Percentiles rank a stretch among this genome's conserved stretches.
phyloP scores from a whole-genome alignment of 2,888 invertebrate species.

The Diloba caeruleocephala region DNA sequence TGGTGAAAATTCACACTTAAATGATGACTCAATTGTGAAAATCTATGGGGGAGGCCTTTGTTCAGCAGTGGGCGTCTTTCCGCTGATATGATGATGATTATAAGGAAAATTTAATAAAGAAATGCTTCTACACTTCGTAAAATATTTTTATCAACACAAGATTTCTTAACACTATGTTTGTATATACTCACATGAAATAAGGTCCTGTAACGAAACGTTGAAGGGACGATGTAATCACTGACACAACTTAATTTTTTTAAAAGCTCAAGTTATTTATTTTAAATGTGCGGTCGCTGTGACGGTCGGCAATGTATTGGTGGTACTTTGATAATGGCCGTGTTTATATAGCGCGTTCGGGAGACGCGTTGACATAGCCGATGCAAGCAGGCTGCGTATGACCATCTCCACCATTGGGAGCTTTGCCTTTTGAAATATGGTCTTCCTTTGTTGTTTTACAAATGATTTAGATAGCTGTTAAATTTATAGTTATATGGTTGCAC shows the following conservation, averaged over 20 bases:
- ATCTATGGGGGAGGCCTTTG: too few relatives aligned
- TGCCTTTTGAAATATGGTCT: conserved; percentile 51
- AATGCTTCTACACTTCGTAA: conserved; percentile 18
- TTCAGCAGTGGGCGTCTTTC: too few relatives aligned
- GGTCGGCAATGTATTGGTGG: conserved; percentile 84
- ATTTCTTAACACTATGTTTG: conserved; percentile 26
- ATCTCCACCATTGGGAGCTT: conserved; percentile 65
- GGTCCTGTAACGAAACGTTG: conserved; percentile 72
- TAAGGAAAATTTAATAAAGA: not conserved
- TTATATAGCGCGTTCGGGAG: conserved; percentile 78
- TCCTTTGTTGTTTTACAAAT: conserved; percentile 42
- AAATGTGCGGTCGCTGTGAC: conserved; percentile 80
- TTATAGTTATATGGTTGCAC: not conserved
- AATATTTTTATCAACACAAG: conserved; percentile 17
- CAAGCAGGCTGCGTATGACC: conserved; percentile 70
- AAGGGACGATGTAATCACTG: conserved; percentile 71
- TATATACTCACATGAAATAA: conserved; percentile 78
- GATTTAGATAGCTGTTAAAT: conserved; percentile 3
- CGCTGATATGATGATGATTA: too few relatives aligned
- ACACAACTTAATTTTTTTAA: conserved; percentile 70
- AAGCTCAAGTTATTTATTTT: conserved; percentile 67
- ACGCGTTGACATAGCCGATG: conserved; percentile 71
- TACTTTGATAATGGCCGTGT: conserved; percentile 75
- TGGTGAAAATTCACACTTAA: too few relatives aligned
- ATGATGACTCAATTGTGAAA: too few relatives aligned